These are phyloP conservation scores for Lordiphosa fenestrarum DNA, from an alignment of 2,888 invertebrate genomes.

Conservation along the genomic window DNA sequence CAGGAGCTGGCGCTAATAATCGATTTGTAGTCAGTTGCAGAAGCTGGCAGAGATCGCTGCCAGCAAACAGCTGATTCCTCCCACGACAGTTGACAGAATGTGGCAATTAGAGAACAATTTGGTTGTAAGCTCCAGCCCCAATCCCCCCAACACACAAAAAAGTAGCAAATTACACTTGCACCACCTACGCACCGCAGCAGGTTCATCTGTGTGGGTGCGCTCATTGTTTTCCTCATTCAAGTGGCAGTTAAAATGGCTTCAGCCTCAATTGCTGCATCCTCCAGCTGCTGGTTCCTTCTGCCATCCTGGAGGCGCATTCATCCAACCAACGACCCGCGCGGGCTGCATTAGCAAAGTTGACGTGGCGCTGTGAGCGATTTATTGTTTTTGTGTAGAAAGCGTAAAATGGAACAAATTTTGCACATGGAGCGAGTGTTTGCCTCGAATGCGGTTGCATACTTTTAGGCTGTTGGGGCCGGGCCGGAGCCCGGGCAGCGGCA, in stretches of 20 bases:
- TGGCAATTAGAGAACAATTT: too few species aligned
- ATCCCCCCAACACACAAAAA: too few species aligned
- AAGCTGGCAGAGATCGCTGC: too few species aligned
- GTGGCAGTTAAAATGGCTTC: slow-evolving; percentile 74
- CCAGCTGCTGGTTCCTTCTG: slow-evolving; percentile 41
- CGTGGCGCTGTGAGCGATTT: slow-evolving; percentile 74
- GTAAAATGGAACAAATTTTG: slow-evolving; percentile 72
- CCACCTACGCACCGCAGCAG: neutral
- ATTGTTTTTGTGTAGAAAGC: slow-evolving; percentile 73
- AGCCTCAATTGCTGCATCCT: slow-evolving; percentile 57
- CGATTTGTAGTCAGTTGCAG: slow-evolving; percentile 5
- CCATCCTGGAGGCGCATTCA: slow-evolving; percentile 32
- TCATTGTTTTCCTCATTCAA: slow-evolving; percentile 61
- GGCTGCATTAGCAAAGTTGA: slow-evolving; percentile 67
- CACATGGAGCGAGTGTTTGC: slow-evolving; percentile 6
- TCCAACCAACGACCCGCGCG: slow-evolving; percentile 19
- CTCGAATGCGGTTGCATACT: slow-evolving; percentile 31
- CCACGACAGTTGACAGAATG: too few species aligned
- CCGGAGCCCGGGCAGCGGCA: slow-evolving; percentile 31
- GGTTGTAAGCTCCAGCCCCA: too few species aligned
- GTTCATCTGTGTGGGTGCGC: slow-evolving; percentile 15
- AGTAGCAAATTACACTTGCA: neutral
- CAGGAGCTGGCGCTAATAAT: slow-evolving; percentile 7
- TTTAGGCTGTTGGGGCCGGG: slow-evolving; percentile 41
- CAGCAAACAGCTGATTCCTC: too few species aligned